A percentile compares a stretch with the other conserved stretches of the same genome.
Evolutionary conservation across 2,888 invertebrate species (phyloP).

Genomic region (Andrena bucephala): DNA sequence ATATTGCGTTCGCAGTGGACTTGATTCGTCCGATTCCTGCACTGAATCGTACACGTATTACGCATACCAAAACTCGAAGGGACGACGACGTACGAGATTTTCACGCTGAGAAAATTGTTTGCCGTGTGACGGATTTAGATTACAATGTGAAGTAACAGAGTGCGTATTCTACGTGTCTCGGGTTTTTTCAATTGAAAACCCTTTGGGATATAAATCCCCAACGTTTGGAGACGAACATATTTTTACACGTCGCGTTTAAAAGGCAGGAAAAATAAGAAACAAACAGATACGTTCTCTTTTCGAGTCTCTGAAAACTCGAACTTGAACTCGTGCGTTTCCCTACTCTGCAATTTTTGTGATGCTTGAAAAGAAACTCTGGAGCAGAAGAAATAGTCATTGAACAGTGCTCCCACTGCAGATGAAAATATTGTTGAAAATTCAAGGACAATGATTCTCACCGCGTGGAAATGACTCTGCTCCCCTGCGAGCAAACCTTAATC

Average conservation of each 20-base stretch:
- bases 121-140: conserved; percentile 15
- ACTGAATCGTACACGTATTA: not conserved
- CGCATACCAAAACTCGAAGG: conserved; percentile 11
- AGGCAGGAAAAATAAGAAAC: too few relatives aligned
- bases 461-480: not conserved
- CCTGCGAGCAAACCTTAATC: conserved; percentile 40
- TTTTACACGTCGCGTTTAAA: not conserved
- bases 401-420: not conserved
- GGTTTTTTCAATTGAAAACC: too few relatives aligned
- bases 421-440: not conserved
- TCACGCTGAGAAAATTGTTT: conserved; percentile 21
- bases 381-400: not conserved
- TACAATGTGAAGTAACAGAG: not conserved
- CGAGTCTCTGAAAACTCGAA: too few relatives aligned
- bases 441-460: not conserved
- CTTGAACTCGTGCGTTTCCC: too few relatives aligned
- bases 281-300: too few relatives aligned
- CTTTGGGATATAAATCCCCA: too few relatives aligned
- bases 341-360: not conserved
- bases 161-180: too few relatives aligned
- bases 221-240: too few relatives aligned
- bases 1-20: not conserved
- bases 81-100: not conserved
- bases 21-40: conserved; percentile 3
- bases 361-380: not conserved